Conservation (phyloP, 1,140 invertebrate genomes). For the Vanessa tameamea region DNA sequence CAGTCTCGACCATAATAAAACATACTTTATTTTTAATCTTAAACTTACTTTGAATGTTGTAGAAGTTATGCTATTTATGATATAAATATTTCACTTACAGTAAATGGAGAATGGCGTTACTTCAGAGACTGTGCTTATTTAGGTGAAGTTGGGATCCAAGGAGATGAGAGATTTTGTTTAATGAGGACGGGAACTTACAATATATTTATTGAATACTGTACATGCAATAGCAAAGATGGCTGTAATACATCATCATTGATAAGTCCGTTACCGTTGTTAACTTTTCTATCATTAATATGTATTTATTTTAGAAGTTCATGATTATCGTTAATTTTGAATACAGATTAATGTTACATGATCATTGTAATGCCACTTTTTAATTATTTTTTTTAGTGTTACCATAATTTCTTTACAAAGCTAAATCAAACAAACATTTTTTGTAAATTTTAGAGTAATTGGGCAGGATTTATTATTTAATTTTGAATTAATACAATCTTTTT, state of each 20-base stretch:
- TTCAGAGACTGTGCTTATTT: conserved; percentile 94
- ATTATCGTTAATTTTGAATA: not conserved
- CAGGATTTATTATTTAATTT: too few species aligned
- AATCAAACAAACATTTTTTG: too few species aligned
- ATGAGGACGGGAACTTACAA: conserved; percentile 96
- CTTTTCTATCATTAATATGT: conserved; percentile 32
- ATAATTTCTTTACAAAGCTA: too few species aligned
- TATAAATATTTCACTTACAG: conserved; percentile 78
- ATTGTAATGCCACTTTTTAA: not conserved
- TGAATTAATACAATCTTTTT: too few species aligned
- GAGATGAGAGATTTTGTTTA: conserved; percentile 94
- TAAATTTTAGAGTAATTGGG: too few species aligned
- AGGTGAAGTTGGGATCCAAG: conserved; percentile 93
- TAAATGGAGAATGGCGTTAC: conserved; percentile 94
- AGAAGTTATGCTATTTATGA: not conserved
- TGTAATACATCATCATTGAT: conserved; percentile 85
- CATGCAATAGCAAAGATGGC: conserved; percentile 95
- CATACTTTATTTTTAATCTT: too few species aligned
- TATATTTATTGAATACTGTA: conserved; percentile 96
- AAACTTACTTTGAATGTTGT: too few species aligned
- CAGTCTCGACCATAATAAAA: too few species aligned
- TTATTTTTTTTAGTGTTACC: not conserved
- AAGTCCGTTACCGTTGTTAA: conserved; percentile 49
- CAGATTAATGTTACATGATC: not conserved
- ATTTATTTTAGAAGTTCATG: conserved; percentile 15